These are phyloP conservation scores for Amblyopsis hoosieri DNA, from an alignment of 2,797 vertebrate species.

Conservation along the genomic window DNA sequence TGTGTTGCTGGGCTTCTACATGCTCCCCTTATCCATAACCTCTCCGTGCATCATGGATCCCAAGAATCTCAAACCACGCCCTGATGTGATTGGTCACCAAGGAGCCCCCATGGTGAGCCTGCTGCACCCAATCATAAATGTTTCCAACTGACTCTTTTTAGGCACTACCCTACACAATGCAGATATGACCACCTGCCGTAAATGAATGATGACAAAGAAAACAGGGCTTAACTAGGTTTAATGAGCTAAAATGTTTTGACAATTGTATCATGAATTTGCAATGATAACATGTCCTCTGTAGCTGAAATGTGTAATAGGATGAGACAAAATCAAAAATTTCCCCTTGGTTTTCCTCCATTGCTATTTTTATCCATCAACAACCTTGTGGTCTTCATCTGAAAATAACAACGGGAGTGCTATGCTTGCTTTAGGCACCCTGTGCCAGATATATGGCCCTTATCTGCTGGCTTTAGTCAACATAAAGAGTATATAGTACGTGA, in stretches of 20 bases:
- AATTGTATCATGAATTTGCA: no score
- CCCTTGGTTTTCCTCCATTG: constrained; percentile 17
- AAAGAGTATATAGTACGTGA: neutral
- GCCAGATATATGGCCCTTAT: neutral
- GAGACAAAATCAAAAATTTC: neutral
- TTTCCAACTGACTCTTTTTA: neutral
- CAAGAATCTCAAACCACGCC: constrained; percentile 81
- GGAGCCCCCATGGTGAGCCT: constrained; percentile 92
- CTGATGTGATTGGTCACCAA: constrained; percentile 87
- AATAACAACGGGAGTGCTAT: constrained; percentile 36
- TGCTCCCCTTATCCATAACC: constrained; percentile 88
- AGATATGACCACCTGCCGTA: no score
- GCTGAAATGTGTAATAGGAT: no score
- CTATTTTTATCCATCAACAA: constrained; percentile 44
- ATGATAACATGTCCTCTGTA: no score
- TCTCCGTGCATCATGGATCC: constrained; percentile 97
- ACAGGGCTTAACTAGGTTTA: no score
- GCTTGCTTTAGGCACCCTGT: constrained; percentile 16
- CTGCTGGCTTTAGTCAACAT: no score
- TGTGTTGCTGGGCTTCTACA: constrained; percentile 86
- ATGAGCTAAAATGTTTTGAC: no score
- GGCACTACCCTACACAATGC: neutral
- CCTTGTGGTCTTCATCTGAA: constrained; percentile 36
- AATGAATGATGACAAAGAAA: no score
- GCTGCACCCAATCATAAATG: constrained; percentile 4